Base-by-base conservation (phyloP, 2,888 invertebrate species). In the Gymnoscelis rufifasciata region DNA sequence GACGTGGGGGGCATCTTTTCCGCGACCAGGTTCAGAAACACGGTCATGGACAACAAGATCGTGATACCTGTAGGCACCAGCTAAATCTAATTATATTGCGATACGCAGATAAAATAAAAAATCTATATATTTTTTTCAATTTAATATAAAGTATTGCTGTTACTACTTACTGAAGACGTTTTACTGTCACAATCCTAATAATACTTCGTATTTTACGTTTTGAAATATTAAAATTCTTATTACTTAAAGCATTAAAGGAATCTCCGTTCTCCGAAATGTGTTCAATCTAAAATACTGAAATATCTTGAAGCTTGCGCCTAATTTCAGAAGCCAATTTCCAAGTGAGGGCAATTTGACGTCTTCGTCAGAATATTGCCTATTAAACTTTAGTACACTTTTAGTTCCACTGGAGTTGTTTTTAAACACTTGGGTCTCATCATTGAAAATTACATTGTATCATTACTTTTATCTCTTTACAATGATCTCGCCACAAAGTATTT, bases 21-120 rank as follows among this genome's bases (percentile, higher is more conserved):
- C 68, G 97, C 96, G 80, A 98, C 97, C 91, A 97, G 94, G 91
- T 97, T 96, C 90, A 97, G 93, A 92, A 97, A 97, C 89, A 97
- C 97, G 90, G 97, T 97, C 92, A 97, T 93, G 88, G 97, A 97
- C 89, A 98, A 93, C 89, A 97, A 93, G 88, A 97, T 97, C 89
- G 96, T 97, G 90, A 97, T 96, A 91, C 96, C 97, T 97, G 94
- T 84, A 92, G 90, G 84, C 74, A 82, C 66, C 75, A 74, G 74
- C 71, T 65, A 65, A 63, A 52, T 52, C 47, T 52, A 46, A 56
- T 55, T 64, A 52, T 45, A n/a, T n/a, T n/a, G 30, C 38, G 45
- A 10, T 1, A 39, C 14, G n/a, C 13, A 19, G 19, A 19, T 2
- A 2, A 19, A 2, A 19, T 19, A 3, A 5, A 19, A 19, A 19